phyloP scores from a whole-genome alignment of 2,113 vertebrate genomes.

The Rousettus leschenaultii region DNA sequence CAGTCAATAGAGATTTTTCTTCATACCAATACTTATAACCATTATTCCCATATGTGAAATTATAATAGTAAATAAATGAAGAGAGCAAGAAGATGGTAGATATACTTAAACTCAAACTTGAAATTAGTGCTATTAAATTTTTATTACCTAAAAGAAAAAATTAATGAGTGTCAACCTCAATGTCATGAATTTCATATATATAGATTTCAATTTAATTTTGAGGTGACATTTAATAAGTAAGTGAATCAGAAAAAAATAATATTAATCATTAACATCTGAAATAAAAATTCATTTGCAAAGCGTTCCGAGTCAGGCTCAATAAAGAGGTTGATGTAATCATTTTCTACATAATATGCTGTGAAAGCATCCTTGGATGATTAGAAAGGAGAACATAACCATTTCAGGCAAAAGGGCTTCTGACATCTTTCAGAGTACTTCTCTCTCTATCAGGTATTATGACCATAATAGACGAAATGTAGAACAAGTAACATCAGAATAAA shows the following conservation, averaged over 20 bases:
- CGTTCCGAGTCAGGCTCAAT: neutral
- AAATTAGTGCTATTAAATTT: slow-evolving; percentile 37
- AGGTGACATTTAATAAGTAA: slow-evolving; percentile 30
- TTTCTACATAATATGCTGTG: neutral
- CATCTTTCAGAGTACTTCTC: neutral
- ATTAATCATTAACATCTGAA: neutral
- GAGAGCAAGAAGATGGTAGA: neutral
- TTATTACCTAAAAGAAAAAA: neutral
- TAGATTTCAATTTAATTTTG: slow-evolving; percentile 37
- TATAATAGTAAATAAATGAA: neutral
- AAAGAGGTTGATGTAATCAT: neutral
- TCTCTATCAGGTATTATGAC: neutral
- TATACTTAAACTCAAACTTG: neutral
- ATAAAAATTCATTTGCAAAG: neutral
- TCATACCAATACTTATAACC: neutral
- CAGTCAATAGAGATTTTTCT: neutral
- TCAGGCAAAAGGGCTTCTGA: neutral
- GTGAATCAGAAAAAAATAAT: neutral
- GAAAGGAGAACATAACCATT: neutral
- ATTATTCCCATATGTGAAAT: slow-evolving; percentile 1
- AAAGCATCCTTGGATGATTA: neutral
- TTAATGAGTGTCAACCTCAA: neutral
- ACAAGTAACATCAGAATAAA: neutral
- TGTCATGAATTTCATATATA: neutral
- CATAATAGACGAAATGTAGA: neutral